phyloP scores from a whole-genome alignment of 1,140 invertebrate species.

The Papilio helenus region DNA sequence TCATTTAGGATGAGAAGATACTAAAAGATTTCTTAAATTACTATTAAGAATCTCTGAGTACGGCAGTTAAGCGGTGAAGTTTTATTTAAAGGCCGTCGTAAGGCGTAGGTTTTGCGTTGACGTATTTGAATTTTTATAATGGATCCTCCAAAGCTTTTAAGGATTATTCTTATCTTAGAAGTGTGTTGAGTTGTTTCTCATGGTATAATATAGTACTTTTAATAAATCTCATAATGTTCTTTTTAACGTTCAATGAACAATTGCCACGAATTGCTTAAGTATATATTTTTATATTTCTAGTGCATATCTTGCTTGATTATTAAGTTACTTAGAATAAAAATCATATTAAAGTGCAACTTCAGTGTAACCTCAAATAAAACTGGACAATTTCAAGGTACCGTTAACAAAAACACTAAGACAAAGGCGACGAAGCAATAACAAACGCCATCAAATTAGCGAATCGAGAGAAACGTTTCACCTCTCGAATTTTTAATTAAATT shows the following conservation, averaged over 20 bases:
- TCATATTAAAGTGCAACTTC: background rate
- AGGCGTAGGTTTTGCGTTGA: background rate
- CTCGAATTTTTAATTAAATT: constrained; percentile 74
- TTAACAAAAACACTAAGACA: constrained; percentile 44
- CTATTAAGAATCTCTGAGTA: background rate
- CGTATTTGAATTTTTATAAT: background rate
- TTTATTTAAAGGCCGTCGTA: background rate
- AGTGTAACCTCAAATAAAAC: constrained; percentile 13
- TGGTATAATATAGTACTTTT: background rate
- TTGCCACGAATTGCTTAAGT: background rate
- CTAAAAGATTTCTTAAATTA: background rate
- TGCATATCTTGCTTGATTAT: too few relatives aligned
- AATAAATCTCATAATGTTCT: background rate
- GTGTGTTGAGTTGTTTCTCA: background rate
- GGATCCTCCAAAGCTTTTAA: background rate
- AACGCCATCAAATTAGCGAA: constrained; percentile 53
- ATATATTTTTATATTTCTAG: too few relatives aligned
- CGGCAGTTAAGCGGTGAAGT: background rate
- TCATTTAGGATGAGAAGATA: background rate
- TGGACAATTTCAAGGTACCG: constrained; percentile 21
- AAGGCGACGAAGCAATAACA: constrained; percentile 35
- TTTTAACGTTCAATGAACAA: background rate
- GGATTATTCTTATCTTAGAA: background rate
- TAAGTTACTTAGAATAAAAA: background rate
- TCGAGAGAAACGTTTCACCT: constrained; percentile 51